A percentile compares a stretch with the other conserved stretches of the same genome.
These are phyloP conservation scores for Nannoperca australis DNA, from an alignment of 2,797 vertebrate species.

Conservation along the genomic window DNA sequence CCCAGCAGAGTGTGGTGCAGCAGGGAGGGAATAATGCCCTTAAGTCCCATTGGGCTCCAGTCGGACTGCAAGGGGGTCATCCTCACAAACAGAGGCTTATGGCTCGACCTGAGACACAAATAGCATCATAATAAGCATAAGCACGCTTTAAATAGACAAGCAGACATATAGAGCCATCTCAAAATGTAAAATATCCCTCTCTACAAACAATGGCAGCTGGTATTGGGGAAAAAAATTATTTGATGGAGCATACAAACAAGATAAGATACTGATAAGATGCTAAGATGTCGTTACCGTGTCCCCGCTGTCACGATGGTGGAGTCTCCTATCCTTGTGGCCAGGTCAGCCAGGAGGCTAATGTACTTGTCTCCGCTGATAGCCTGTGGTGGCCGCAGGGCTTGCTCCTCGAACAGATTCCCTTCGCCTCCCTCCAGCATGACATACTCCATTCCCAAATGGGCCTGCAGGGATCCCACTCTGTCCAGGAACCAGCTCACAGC, in stretches of 20 bases:
- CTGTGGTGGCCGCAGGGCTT: conserved; percentile 75
- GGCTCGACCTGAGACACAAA: conserved; percentile 83
- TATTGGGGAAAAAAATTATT: no score
- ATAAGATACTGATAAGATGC: background rate
- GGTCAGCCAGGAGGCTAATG: conserved; percentile 79
- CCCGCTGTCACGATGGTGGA: conserved; percentile 87
- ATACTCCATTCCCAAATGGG: conserved; percentile 87
- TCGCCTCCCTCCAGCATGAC: conserved; percentile 87
- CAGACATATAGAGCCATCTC: background rate
- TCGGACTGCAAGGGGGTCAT: conserved; percentile 88
- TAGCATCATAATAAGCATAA: background rate
- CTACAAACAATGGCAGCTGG: background rate
- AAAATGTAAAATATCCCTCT: background rate
- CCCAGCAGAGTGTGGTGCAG: conserved; percentile 94
- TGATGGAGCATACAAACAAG: background rate
- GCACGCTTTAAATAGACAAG: background rate
- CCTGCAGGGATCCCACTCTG: conserved; percentile 81
- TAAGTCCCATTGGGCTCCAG: conserved; percentile 90
- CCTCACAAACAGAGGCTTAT: conserved; percentile 89
- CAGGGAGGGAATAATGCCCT: conserved; percentile 91
- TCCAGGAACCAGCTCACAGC: conserved; percentile 90
- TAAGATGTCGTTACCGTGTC: conserved; percentile 81
- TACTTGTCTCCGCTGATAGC: conserved; percentile 86
- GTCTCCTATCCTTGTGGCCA: conserved; percentile 86
- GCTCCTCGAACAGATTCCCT: conserved; percentile 87